A percentile compares a stretch with the other conserved stretches of the same genome.
These are phyloP conservation scores for Neofelis nebulosa DNA, from an alignment of 2,113 vertebrate genomes.

Conservation along the genomic window DNA sequence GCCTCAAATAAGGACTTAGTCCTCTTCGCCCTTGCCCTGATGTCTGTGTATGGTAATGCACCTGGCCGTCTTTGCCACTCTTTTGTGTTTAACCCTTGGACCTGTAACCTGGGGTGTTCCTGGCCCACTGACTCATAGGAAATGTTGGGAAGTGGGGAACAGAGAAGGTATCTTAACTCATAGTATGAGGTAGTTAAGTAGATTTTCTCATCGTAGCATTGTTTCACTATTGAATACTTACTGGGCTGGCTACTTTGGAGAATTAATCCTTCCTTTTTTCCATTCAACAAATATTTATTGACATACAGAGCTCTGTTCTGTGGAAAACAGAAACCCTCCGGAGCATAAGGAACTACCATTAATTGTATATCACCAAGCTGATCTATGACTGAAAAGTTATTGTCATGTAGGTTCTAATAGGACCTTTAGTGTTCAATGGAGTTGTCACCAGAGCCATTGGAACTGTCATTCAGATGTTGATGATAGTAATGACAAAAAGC, in stretches of 20 bases:
- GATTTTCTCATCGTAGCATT: not conserved
- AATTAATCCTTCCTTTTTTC: conserved; percentile 32
- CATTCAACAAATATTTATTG: conserved; percentile 24
- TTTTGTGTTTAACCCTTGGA: not conserved
- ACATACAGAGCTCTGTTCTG: conserved; percentile 7
- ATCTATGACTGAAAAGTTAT: conserved; percentile 39
- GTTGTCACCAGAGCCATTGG: not conserved
- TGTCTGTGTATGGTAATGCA: not conserved
- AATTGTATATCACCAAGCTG: not conserved
- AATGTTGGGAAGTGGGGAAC: not conserved
- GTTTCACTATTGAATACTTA: conserved; percentile 22
- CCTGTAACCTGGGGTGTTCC: not conserved
- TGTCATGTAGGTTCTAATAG: not conserved
- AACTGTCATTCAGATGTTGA: not conserved
- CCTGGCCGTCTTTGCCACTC: not conserved
- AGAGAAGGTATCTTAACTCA: not conserved
- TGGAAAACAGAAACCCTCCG: not conserved
- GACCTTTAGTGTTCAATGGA: not conserved
- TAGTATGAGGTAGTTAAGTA: not conserved
- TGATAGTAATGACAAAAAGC: not conserved
- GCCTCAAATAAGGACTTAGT: not conserved
- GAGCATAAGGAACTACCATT: not conserved
- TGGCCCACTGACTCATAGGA: not conserved
- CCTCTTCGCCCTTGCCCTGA: not conserved
- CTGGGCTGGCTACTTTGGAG: conserved; percentile 23